Base-by-base conservation (phyloP, 2,113 vertebrate genomes). In the Hirundichthys speculiger region DNA sequence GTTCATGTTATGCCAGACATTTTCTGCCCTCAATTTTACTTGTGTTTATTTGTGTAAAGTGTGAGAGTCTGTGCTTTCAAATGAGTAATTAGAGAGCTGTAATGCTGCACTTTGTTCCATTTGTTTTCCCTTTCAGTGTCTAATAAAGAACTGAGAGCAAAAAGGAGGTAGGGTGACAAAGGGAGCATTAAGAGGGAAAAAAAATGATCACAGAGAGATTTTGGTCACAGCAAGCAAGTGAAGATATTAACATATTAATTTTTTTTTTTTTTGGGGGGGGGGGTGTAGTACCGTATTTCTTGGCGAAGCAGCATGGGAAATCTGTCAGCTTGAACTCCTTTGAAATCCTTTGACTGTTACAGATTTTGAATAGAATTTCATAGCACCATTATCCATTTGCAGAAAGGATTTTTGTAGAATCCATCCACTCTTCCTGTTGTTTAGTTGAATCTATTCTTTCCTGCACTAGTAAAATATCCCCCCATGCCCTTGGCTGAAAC, bases 11-110 rank as follows among this genome's bases (percentile, higher is more conserved):
- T 62, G 30, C 49, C 38, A 58, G 69, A 68, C 27, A 60, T 76
- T 77, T 55, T 68, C 68, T 68, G 67, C 70, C 64, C 76, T 80
- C 60, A 45, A 43, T 79, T 84, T 86, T 79, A 84, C 80, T 85
- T 46, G 60, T 71, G 70, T 77, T 81, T 82, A 65, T 72, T 72
- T n/a, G 76, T 65, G 64, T 80, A 78, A 79, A 87, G 68, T 68
- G 64, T 62, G 53, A 64, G 75, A 75, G 60, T 34, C 50, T 43
- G 21, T 22, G 75, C 69, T 64, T 66, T 77, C 57, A 84, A 86
- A 84, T 80, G 84, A 83, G 64, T 73, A 86, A 83, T 89, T 84
- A 89, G 77, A 73, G 62, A 43, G 64, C 71, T 57, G 64, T 81
- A 82, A 88, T 86, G 77, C 55, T 62, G 45, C 13, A 24, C 61